Evolutionary conservation across 2,113 vertebrate genomes (phyloP), one percentile per base, ranked within the genome.

Genomic region (Paramisgurnus dabryanus): DNA sequence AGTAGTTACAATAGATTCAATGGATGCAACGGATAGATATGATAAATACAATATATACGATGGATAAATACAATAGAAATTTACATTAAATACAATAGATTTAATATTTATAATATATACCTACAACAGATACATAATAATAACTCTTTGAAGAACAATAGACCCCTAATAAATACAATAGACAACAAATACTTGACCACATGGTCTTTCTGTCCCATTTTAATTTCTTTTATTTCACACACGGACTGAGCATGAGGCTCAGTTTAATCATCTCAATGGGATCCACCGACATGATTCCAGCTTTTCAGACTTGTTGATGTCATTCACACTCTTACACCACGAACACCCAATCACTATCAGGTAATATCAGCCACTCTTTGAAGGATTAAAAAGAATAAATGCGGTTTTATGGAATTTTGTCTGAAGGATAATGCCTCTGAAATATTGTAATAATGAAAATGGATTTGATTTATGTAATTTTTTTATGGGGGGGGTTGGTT

Each of bases 361-460:
- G 91, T 91, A 86, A 90, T 87, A 92, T 92, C 89, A 87, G 83
- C 65, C 73, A 87, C 91, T 88, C 87, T 92, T 90, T 89, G 86
- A 90, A 87, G 91, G 91, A 93, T 93, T 93, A 93, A 85, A 43
- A 61, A 86, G 87, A 90, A 89, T 93, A 89, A 93, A 84, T 89
- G 81, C 87, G 89, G 83, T 81, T 91, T 91, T 90, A 89, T 71
- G 84, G 83, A 84, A 87, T 91, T 91, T 89, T 87, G 85, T 85
- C 79, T 80, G 86, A 83, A 81, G 88, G 89, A 90, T 91, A 89
- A 92, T 90, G 91, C 89, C 84, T 82, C 78, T 85, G 76, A 87
- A 90, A 90, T 87, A 86, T 89, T 89, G 83, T 90, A 91, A 90
- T 91, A 91, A 91, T 89, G 82, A 84, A 93, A 93, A 92, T 92